phyloP scores from a whole-genome alignment of 2,113 vertebrate genomes.

The Heterocephalus glaber region DNA sequence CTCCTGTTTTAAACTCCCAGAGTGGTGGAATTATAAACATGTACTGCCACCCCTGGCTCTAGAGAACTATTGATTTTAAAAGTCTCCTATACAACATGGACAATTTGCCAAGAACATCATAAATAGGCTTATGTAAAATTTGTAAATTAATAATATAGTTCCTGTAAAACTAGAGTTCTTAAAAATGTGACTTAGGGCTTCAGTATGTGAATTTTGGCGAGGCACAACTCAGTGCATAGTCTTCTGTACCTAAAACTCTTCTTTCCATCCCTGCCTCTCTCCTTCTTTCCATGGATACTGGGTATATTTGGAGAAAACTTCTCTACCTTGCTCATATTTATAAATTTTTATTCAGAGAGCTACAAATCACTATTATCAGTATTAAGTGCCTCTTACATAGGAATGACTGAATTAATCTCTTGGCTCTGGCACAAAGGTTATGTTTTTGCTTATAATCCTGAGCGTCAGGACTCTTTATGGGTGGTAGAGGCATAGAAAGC shows the following conservation, averaged over 20 bases:
- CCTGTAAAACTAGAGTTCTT: background rate
- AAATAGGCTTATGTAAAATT: background rate
- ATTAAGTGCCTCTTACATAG: background rate
- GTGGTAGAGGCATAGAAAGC: background rate
- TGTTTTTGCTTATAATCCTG: background rate
- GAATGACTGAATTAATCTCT: background rate
- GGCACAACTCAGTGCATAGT: background rate
- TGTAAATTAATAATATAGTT: background rate
- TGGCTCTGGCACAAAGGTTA: background rate
- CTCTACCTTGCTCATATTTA: background rate
- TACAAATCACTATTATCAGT: background rate
- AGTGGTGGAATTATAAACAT: background rate
- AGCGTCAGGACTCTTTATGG: background rate
- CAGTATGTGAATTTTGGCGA: background rate
- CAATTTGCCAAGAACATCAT: background rate
- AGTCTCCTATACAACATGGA: background rate
- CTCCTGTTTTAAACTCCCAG: background rate
- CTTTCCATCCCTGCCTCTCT: background rate
- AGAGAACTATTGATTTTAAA: background rate
- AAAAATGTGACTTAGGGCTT: background rate
- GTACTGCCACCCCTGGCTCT: background rate
- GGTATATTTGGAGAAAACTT: background rate
- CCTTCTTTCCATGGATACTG: background rate
- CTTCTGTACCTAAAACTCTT: background rate
- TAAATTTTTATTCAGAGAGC: too few relatives aligned